phyloP scores from a whole-genome alignment of 2,113 vertebrate species.

The Tretioscincus oriximinensis region DNA sequence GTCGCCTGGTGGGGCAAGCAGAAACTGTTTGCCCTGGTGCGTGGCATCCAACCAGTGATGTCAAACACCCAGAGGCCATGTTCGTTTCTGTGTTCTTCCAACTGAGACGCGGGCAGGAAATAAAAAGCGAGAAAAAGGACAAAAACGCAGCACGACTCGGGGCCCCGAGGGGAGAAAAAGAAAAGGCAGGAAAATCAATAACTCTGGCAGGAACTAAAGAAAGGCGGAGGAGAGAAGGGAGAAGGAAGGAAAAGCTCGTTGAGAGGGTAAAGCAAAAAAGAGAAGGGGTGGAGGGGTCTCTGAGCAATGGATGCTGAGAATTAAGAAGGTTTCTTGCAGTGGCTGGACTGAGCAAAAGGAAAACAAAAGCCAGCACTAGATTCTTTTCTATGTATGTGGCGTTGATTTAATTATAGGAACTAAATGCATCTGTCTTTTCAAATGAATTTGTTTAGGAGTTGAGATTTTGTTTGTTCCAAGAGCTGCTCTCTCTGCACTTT shows the following conservation, averaged over 20 bases:
- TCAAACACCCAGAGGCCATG: constrained; percentile 15
- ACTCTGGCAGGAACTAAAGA: constrained; percentile 42
- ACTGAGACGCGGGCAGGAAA: constrained; percentile 54
- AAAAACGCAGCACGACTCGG: constrained; percentile 50
- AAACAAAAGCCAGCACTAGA: neutral
- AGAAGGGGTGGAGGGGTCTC: neutral
- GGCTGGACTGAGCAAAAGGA: neutral
- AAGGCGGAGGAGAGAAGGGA: neutral
- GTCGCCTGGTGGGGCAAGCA: too few relatives aligned
- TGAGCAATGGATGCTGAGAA: neutral
- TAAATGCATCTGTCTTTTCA: too few relatives aligned
- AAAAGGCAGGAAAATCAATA: constrained; percentile 47
- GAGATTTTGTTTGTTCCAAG: neutral
- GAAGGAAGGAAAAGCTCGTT: neutral
- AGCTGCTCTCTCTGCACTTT: neutral
- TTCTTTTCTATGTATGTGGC: neutral
- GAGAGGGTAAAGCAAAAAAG: neutral
- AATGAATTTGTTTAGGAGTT: neutral
- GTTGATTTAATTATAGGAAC: neutral
- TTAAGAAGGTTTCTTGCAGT: neutral
- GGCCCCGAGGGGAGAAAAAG: constrained; percentile 52
- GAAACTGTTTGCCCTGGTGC: neutral
- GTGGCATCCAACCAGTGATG: neutral
- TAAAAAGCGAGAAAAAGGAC: constrained; percentile 32
- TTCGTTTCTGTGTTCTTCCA: constrained; percentile 35